Evolutionary conservation across 1,140 invertebrate species (phyloP).

Genomic region (Idris sp.): DNA sequence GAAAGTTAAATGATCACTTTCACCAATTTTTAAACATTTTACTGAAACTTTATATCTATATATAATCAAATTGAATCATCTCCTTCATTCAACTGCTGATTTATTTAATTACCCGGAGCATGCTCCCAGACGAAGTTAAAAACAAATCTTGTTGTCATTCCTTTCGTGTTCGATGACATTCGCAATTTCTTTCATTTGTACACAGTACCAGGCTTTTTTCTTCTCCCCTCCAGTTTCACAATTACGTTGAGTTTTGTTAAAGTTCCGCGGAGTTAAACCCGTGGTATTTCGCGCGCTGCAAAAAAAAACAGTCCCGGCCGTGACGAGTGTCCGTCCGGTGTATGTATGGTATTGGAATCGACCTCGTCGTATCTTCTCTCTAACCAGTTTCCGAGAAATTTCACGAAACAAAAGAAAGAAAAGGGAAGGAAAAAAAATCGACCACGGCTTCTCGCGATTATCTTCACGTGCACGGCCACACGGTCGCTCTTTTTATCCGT

Average conservation of each 20-base stretch:
- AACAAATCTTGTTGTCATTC: background rate
- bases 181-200: slow-evolving; percentile 26
- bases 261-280: slow-evolving; percentile 57
- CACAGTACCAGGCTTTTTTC: slow-evolving; percentile 25
- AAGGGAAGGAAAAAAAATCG: slow-evolving; percentile 66
- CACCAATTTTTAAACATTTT: too few species aligned
- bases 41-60: too few species aligned
- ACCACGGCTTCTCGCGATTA: slow-evolving; percentile 43
- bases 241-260: slow-evolving; percentile 53
- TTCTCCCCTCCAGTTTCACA: too few species aligned
- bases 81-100: too few species aligned
- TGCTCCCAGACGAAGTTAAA: background rate
- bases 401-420: slow-evolving; percentile 50
- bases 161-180: slow-evolving; percentile 23
- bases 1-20: too few species aligned
- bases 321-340: slow-evolving; percentile 48
- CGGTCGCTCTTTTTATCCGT: slow-evolving; percentile 33
- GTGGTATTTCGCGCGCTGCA: slow-evolving; percentile 44
- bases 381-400: slow-evolving; percentile 65
- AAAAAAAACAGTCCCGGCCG: slow-evolving; percentile 21
- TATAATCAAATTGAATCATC: too few species aligned
- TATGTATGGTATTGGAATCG: slow-evolving; percentile 25
- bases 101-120: too few species aligned
- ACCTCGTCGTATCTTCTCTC: slow-evolving; percentile 20
- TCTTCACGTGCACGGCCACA: slow-evolving; percentile 59